Base-by-base conservation (phyloP, 2,113 vertebrate species). In the Pachycephala philippinensis region DNA sequence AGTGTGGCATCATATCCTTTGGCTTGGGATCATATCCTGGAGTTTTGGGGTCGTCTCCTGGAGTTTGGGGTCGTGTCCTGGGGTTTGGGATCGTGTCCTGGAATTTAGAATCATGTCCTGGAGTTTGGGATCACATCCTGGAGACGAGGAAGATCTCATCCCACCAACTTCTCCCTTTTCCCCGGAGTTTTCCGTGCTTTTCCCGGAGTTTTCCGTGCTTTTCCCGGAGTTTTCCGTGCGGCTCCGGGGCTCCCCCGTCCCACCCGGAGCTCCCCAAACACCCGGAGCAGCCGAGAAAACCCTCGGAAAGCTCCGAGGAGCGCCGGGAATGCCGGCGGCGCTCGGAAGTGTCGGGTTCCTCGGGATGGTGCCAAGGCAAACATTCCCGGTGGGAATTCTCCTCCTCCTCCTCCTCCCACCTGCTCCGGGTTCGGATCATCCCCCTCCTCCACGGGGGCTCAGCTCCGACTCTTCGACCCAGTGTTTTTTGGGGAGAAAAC, bases 21-120 rank as follows among this genome's bases (percentile, higher is more conserved):
- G 1, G 8, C 3, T 28, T 1, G 18, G 18, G 59, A 20, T 61
- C 4, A 3, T 2, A 22, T 57, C 20, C 54, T n/a, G 33, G 14
- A 10, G 6, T 10, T 10, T 10, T 4, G 33, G 21, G 54, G 8
- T 57, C 20, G 8, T 10, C 21, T n/a, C 21, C 33, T 35, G 56
- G 30, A 10, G 28, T 10, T 28, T 28, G 52, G 52, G 28, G 4
- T 50, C 18, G 13, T 49, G 47, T 50, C 49, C 49, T 26, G 49
- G 7, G 28, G 4, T 9, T 4, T 4, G 15, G 50, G 50, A 28
- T 49, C 47, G 6, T 13, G 23, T 49, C 49, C 23, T 15, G 49
- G 13, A 26, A 7, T 10, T 10, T 8, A n/a, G n/a, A n/a, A n/a
- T 26, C 11, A 3, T 11, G 31, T 33, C 53, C 31, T 33, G 31